These are phyloP conservation scores for Ginglymostoma cirratum DNA, from an alignment of 2,113 vertebrate genomes.

Conservation along the genomic window DNA sequence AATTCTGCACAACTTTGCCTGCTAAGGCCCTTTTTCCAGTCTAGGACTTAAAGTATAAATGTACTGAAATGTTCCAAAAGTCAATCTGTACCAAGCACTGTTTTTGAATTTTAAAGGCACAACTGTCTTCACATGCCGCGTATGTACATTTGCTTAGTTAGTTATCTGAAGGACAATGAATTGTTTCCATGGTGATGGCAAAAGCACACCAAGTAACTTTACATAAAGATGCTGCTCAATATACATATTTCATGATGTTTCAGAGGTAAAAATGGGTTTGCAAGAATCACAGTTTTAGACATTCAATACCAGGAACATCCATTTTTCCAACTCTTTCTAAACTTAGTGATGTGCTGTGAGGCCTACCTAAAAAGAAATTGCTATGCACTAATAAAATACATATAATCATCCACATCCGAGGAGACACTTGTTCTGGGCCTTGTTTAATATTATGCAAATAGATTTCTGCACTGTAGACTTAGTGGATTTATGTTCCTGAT, in stretches of 20 bases:
- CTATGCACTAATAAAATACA: not conserved
- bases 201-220: not conserved
- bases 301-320: not conserved
- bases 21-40: not conserved
- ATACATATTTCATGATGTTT: not conserved
- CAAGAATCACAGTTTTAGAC: not conserved
- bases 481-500: not conserved
- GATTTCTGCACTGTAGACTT: not conserved
- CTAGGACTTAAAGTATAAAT: not conserved
- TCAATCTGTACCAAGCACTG: not conserved
- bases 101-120: not conserved
- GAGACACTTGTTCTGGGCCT: not conserved
- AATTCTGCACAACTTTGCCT: not conserved
- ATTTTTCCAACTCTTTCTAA: not conserved
- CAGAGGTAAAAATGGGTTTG: not conserved
- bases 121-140: not conserved
- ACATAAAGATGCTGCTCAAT: not conserved
- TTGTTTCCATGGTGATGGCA: not conserved
- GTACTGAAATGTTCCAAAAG: not conserved
- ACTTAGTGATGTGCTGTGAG: not conserved
- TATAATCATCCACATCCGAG: not conserved
- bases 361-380: not conserved
- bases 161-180: not conserved
- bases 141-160: not conserved
- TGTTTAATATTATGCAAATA: not conserved